A percentile compares a stretch with the other conserved stretches of the same genome.
Evolutionary conservation across 1,140 invertebrate genomes (phyloP).

Genomic region (Pogonomyrmex californicus): DNA sequence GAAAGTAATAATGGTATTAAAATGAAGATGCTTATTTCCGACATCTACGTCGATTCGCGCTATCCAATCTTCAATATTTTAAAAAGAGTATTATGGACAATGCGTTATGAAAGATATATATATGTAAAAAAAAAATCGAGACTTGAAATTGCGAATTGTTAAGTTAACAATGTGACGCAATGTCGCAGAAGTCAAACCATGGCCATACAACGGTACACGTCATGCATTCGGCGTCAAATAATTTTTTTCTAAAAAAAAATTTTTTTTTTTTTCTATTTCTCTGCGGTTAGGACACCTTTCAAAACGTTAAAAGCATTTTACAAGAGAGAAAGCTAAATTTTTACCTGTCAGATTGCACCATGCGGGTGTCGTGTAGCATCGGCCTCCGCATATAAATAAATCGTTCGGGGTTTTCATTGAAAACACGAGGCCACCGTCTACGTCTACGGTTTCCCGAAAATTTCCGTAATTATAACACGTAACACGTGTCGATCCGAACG

Average conservation of each 20-base stretch:
- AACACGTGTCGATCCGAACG: slow-evolving; percentile 35
- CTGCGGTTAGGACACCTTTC: slow-evolving; percentile 35
- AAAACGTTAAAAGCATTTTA: slow-evolving; percentile 52
- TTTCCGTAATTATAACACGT: slow-evolving; percentile 50
- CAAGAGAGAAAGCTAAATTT: slow-evolving; percentile 27
- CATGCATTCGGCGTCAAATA: slow-evolving; percentile 29
- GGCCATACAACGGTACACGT: neutral
- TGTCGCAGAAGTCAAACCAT: slow-evolving; percentile 22
- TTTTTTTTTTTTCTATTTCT: slow-evolving; percentile 26
- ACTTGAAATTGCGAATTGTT: neutral
- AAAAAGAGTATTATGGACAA: neutral
- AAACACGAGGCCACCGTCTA: neutral
- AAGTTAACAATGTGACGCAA: slow-evolving; percentile 31
- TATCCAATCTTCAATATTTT: neutral
- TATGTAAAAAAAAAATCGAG: neutral
- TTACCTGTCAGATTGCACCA: slow-evolving; percentile 17
- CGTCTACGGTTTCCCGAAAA: slow-evolving; percentile 22
- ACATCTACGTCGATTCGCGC: neutral
- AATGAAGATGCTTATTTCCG: neutral
- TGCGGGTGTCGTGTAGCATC: neutral
- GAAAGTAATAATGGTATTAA: neutral
- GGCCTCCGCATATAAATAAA: neutral
- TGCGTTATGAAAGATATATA: neutral
- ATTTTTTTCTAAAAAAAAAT: slow-evolving; percentile 33
- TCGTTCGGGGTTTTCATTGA: slow-evolving; percentile 11